phyloP scores from a whole-genome alignment of 2,888 invertebrate species.

The Pollenia griseotomentosa region DNA sequence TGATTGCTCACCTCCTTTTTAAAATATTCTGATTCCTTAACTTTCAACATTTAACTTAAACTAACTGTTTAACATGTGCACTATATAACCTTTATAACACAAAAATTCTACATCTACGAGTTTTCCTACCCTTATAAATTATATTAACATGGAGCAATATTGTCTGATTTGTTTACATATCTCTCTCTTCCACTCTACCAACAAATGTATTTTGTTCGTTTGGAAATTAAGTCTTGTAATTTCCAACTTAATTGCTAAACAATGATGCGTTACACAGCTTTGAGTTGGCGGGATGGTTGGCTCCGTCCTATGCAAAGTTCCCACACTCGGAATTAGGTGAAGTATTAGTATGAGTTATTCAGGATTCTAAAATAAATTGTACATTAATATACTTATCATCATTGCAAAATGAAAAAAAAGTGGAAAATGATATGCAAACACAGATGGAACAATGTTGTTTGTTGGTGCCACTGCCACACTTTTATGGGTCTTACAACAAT shows the following conservation, averaged over 20 bases:
- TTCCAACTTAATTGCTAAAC: constrained; percentile 71
- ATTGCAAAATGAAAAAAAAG: neutral
- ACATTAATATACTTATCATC: constrained; percentile 55
- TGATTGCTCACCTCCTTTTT: too few species aligned
- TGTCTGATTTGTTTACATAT: constrained; percentile 34
- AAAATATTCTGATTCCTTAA: too few species aligned
- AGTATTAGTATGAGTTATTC: neutral
- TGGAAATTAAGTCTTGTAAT: constrained; percentile 71
- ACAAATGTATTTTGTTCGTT: constrained; percentile 72
- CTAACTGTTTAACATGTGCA: neutral
- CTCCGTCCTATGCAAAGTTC: neutral
- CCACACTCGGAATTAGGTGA: neutral
- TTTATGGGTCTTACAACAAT: constrained; percentile 13
- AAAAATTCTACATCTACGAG: neutral
- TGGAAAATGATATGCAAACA: constrained; percentile 32
- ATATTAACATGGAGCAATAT: constrained; percentile 33
- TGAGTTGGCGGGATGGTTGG: constrained; percentile 22
- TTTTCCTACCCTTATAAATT: neutral
- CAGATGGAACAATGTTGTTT: constrained; percentile 56
- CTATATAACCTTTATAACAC: neutral
- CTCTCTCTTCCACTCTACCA: neutral
- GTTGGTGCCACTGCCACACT: constrained; percentile 3
- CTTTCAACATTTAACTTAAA: neutral
- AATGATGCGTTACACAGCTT: constrained; percentile 61
- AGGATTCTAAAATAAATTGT: constrained; percentile 44